phyloP scores from a whole-genome alignment of 2,113 vertebrate genomes.

The Sakesphorus luctuosus region DNA sequence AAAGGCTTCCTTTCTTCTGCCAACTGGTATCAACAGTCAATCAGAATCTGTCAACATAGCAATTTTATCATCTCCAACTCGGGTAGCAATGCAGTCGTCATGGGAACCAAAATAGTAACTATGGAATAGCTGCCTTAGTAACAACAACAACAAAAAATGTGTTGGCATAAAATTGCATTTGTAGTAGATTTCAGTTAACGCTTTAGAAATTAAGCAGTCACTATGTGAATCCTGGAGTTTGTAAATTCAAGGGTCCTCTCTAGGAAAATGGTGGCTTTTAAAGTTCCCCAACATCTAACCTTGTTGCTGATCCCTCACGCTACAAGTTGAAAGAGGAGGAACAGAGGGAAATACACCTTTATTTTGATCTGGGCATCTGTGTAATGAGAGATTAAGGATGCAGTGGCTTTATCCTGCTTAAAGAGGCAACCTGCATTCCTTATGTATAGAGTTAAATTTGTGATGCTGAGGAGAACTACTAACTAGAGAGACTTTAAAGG shows the following conservation, averaged over 20 bases:
- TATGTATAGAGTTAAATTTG: neutral
- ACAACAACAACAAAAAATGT: constrained; percentile 58
- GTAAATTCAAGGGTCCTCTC: constrained; percentile 17
- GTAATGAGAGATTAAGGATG: neutral
- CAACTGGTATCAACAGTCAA: constrained; percentile 69
- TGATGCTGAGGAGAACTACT: neutral
- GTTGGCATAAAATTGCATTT: constrained; percentile 56
- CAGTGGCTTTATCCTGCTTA: neutral
- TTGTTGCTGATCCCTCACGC: neutral
- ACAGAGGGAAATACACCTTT: neutral
- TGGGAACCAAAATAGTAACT: constrained; percentile 71
- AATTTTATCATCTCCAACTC: constrained; percentile 58
- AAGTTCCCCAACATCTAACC: neutral
- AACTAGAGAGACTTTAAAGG: neutral
- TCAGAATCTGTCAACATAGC: constrained; percentile 74
- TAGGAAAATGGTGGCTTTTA: neutral
- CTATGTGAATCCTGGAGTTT: constrained; percentile 26
- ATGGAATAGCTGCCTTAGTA: constrained; percentile 65
- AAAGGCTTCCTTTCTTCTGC: constrained; percentile 57
- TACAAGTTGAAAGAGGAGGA: neutral
- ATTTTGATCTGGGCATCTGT: neutral
- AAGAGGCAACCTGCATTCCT: neutral
- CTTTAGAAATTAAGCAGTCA: constrained; percentile 46
- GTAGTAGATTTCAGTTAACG: constrained; percentile 67
- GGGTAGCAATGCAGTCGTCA: constrained; percentile 63